Conservation (phyloP, 2,797 vertebrate genomes). For the Serranus cabrilla region DNA sequence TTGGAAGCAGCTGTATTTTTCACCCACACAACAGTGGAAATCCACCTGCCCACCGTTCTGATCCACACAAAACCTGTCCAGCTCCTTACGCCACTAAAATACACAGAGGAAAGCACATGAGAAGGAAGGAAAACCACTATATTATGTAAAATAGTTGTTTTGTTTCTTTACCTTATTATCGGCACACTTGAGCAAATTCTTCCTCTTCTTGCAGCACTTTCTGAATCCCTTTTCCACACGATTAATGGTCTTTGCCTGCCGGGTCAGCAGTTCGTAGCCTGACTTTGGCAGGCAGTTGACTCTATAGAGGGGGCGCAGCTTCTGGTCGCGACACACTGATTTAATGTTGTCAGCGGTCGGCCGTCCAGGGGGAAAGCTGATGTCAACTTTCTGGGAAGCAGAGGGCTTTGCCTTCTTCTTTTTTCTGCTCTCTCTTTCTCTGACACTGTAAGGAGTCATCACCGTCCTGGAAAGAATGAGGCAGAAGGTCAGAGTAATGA, state of each 20-base stretch:
- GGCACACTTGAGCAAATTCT: constrained; percentile 67
- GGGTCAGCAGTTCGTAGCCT: constrained; percentile 65
- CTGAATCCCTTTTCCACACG: constrained; percentile 78
- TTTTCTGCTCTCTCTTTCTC: not conserved
- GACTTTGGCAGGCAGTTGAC: constrained; percentile 66
- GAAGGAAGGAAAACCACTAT: not conserved
- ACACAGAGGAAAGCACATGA: constrained; percentile 9
- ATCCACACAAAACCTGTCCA: constrained; percentile 77
- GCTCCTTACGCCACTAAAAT: constrained; percentile 82
- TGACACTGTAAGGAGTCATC: not conserved
- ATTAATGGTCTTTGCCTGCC: constrained; percentile 78
- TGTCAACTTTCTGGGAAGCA: constrained; percentile 32
- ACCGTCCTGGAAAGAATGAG: constrained; percentile 56
- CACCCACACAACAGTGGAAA: constrained; percentile 72
- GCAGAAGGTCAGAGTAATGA: constrained; percentile 24
- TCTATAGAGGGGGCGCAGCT: constrained; percentile 67
- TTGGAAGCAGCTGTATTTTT: constrained; percentile 77
- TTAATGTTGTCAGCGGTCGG: constrained; percentile 72
- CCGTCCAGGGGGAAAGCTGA: constrained; percentile 82
- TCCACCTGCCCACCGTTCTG: constrained; percentile 17
- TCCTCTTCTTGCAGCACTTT: constrained; percentile 80
- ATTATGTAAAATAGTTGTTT: not conserved
- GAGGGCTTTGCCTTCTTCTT: constrained; percentile 4
- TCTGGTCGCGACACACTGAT: constrained; percentile 70
- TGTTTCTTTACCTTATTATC: constrained; percentile 71